These are phyloP conservation scores for Orussus abietinus DNA, from an alignment of 1,140 invertebrate species.

Conservation along the genomic window DNA sequence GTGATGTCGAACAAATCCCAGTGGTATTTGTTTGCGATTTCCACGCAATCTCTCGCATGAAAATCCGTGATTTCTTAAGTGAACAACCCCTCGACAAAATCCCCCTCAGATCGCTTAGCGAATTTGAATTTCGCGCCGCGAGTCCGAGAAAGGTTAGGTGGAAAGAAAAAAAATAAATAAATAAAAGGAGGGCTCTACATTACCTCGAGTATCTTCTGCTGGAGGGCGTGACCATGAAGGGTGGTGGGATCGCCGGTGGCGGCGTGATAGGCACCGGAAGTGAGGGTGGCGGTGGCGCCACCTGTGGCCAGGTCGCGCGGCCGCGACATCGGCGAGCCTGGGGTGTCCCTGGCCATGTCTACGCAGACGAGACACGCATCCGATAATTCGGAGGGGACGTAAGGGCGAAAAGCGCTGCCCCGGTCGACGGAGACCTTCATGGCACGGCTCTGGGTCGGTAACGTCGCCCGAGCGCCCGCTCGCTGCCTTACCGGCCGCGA, in stretches of 20 bases:
- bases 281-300: constrained; percentile 36
- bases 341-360: constrained; percentile 60
- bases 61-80: too few species aligned
- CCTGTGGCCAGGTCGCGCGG: constrained; percentile 44
- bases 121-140: too few species aligned
- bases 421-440: constrained; percentile 27
- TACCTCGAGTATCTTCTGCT: constrained; percentile 59
- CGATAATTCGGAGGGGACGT: constrained; percentile 26
- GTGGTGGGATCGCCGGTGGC: constrained; percentile 22
- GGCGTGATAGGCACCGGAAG: constrained; percentile 45
- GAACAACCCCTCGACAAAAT: too few species aligned
- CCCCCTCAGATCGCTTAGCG: too few species aligned
- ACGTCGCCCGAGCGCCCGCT: too few species aligned
- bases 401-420: constrained; percentile 27
- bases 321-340: constrained; percentile 55
- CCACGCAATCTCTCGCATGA: neutral
- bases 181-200: constrained; percentile 25
- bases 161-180: too few species aligned
- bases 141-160: too few species aligned
- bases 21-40: constrained; percentile 1
- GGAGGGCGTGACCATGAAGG: constrained; percentile 52
- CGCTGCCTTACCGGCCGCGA: too few species aligned
- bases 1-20: too few species aligned
- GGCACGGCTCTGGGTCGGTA: too few species aligned
- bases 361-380: constrained; percentile 35